phyloP scores from a whole-genome alignment of 2,797 vertebrate genomes.

The Myoxocephalus aenaeus region DNA sequence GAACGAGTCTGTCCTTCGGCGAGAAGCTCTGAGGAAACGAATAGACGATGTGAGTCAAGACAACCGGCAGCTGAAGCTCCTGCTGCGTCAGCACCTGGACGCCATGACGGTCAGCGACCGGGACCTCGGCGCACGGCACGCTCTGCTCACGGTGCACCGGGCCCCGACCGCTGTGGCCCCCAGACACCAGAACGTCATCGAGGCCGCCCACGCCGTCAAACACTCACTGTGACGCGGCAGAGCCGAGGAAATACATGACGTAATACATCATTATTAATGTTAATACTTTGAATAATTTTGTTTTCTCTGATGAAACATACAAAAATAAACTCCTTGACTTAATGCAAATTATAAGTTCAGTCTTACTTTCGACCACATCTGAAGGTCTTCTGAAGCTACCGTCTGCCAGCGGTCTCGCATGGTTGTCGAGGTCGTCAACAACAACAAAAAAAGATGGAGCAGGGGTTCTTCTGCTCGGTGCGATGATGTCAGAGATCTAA shows the following conservation, averaged over 20 bases:
- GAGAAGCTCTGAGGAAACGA: slow-evolving; percentile 31
- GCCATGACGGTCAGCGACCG: slow-evolving; percentile 16
- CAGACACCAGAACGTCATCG: slow-evolving; percentile 13
- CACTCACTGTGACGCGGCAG: neutral
- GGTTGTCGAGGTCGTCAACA: too few relatives aligned
- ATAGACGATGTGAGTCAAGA: slow-evolving; percentile 26
- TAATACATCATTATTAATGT: too few relatives aligned
- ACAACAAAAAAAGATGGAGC: too few relatives aligned
- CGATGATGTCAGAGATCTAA: too few relatives aligned
- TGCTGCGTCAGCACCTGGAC: slow-evolving; percentile 50
- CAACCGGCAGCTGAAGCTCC: slow-evolving; percentile 47
- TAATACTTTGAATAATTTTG: neutral
- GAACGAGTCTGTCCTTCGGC: neutral
- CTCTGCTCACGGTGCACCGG: neutral
- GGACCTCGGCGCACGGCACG: neutral
- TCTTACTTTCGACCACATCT: neutral
- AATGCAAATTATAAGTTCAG: neutral
- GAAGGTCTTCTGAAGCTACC: neutral
- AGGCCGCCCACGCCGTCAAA: slow-evolving; percentile 4
- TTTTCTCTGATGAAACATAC: neutral
- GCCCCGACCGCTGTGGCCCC: fast-evolving
- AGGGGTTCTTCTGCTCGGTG: too few relatives aligned
- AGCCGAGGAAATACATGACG: too few relatives aligned
- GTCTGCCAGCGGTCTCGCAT: too few relatives aligned
- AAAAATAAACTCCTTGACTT: neutral